phyloP scores from a whole-genome alignment of 2,888 invertebrate genomes.

The Barypeithes pellucidus region DNA sequence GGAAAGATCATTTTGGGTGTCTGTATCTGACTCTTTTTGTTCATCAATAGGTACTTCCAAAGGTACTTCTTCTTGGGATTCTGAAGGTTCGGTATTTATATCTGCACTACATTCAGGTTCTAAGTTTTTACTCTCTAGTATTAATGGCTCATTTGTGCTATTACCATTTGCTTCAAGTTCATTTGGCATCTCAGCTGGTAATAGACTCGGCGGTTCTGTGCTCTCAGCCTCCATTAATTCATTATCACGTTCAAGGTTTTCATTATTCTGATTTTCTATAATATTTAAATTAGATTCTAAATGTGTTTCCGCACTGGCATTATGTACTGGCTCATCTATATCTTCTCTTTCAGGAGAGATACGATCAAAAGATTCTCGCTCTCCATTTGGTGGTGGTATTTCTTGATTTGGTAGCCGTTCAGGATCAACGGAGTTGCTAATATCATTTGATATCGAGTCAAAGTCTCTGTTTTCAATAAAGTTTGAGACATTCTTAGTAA shows the following conservation, averaged over 20 bases:
- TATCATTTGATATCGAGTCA: slow-evolving; percentile 34
- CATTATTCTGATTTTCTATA: slow-evolving; percentile 55
- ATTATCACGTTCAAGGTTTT: slow-evolving; percentile 53
- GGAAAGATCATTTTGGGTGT: slow-evolving; percentile 3
- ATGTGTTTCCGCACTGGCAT: slow-evolving; percentile 43
- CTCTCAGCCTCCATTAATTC: slow-evolving; percentile 47
- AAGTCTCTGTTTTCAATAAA: slow-evolving; percentile 39
- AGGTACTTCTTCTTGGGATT: not conserved
- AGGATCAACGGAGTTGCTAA: slow-evolving; percentile 28
- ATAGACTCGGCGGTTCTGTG: slow-evolving; percentile 22
- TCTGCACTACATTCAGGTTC: slow-evolving; percentile 10
- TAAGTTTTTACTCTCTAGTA: slow-evolving; percentile 8
- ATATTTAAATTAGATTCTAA: slow-evolving; percentile 52
- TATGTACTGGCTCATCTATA: slow-evolving; percentile 36
- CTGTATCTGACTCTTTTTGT: slow-evolving; percentile 2
- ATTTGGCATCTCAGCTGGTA: slow-evolving; percentile 1
- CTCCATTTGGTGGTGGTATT: slow-evolving; percentile 41
- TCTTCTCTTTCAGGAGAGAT: slow-evolving; percentile 34
- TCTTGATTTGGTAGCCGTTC: slow-evolving; percentile 32
- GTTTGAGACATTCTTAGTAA: slow-evolving; percentile 34
- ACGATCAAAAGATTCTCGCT: slow-evolving; percentile 32
- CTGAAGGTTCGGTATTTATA: not conserved
- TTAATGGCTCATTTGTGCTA: slow-evolving; percentile 8
- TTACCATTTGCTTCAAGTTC: slow-evolving; percentile 11
- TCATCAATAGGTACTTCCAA: not conserved